Conservation (phyloP, 2,888 invertebrate genomes). For the Caenorhabditis becei region DNA sequence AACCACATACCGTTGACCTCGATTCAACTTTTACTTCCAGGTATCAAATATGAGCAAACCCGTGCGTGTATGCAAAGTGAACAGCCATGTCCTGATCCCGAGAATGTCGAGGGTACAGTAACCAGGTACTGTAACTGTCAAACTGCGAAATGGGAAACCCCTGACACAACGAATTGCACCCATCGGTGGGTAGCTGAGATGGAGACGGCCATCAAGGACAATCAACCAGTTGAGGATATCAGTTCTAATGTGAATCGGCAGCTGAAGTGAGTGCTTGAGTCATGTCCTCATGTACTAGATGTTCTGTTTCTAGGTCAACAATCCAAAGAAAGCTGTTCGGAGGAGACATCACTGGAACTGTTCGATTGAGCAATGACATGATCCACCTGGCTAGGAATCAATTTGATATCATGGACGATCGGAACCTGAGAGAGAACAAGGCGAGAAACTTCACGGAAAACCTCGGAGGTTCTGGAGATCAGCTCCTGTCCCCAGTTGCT, state of each 20-base stretch:
- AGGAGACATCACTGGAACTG: conserved; percentile 71
- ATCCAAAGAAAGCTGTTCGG: conserved; percentile 63
- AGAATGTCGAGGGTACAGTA: conserved; percentile 70
- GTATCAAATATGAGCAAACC: conserved; percentile 57
- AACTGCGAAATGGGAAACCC: conserved; percentile 67
- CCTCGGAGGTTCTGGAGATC: conserved; percentile 74
- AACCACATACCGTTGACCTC: too few species aligned
- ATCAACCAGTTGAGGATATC: conserved; percentile 66
- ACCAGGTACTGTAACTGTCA: conserved; percentile 71
- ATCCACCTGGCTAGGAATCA: conserved; percentile 67
- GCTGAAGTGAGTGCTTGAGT: conserved; percentile 56
- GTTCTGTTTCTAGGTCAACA: conserved; percentile 49
- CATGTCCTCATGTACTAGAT: not conserved
- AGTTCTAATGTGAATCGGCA: conserved; percentile 57
- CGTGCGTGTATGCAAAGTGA: conserved; percentile 66
- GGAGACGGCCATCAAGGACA: conserved; percentile 54
- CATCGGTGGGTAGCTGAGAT: conserved; percentile 69
- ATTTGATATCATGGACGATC: conserved; percentile 60
- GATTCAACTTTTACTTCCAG: conserved; percentile 19
- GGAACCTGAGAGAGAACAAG: conserved; percentile 57
- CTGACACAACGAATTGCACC: conserved; percentile 72
- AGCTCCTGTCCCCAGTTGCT: conserved; percentile 64
- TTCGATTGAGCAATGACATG: conserved; percentile 63
- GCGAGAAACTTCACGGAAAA: conserved; percentile 69
- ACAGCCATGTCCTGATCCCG: conserved; percentile 70